Base-by-base conservation (phyloP, 1,140 invertebrate genomes). In the Sipha flava region DNA sequence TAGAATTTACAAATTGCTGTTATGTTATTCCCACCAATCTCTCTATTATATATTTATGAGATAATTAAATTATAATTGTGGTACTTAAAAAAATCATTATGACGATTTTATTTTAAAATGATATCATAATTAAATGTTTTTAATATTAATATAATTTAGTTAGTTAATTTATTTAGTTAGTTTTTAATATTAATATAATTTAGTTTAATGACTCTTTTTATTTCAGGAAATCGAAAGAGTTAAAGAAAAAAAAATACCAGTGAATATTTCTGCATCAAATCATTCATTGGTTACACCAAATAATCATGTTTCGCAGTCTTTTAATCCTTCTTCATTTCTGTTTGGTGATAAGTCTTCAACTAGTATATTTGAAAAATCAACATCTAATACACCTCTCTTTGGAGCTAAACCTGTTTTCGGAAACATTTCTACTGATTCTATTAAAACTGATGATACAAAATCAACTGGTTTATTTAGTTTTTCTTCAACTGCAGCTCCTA, bases 261-360 rank as follows among this genome's bases (percentile, higher is more conserved):
- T 37, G 40, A 26, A 6, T 40, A 6, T 57, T 43, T 43, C 52
- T 10, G 73, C 26, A 26, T 23, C 21, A 57, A 77, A 31, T 37
- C 37, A 43, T 29, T 40, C 73, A 9, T 43, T 40, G 2, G 14
- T 43, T 3, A 29, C 37, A 43, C 21, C 49, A 37, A 59, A 34
- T 23, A 77, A 77, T 40, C 57, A 57, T n/a, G 4, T 1, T 23
- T 29, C 73, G 3, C 52, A 37, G 7, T 26, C 73, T 26, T 75
- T 75, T 37, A 52, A 54, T 18, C n/a, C 47, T 75, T 21, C 45
- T 6, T 43, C 73, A 18, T 77, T 77, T 37, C 26, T 57, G 43
- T 77, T 77, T 59, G 73, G 73, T 0, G 16, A 77, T 57, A 77
- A 77, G 59, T 57, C 73, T 77, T 59, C 73, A 21, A 49, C 23